Base-by-base conservation (phyloP, 2,888 invertebrate species). In the Girardia tigrina region DNA sequence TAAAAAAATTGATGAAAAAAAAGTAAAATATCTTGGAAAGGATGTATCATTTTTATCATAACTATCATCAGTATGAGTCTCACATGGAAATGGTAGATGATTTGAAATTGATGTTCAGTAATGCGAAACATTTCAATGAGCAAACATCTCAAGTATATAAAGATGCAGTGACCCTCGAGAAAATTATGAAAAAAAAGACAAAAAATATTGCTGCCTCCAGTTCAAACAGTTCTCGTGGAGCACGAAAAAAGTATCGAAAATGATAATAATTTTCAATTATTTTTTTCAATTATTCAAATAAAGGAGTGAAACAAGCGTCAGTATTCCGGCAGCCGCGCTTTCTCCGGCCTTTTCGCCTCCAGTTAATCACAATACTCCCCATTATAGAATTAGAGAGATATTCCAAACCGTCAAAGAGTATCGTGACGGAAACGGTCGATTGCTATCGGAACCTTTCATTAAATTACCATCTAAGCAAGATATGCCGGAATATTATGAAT, bases 81-180 rank as follows among this genome's bases (percentile, higher is more conserved):
- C 88, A 88, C 80, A 87, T 87, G 71, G 87, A 88, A 79, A 82
- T 89, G 77, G 84, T 89, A 77, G 85, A 86, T 71, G 89, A 89
- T 83, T 87, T 89, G 79, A 87, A 87, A 83, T 86, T 94, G n/a
- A 94, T 98, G 94, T 97, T 98, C 85, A 89, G 89, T 77, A 98
- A 98, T 85, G 97, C 97, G 81, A 90, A 94, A 0, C 91, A 91
- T 79, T 98, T 92, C 84, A 98, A 98, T 83, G 95, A 97, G 84
- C 91, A 94, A 84, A 90, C 91, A 12, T 97, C 95, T 0, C 89
- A 90, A 82, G 94, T 98, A 79, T 94, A 92, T 81, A 91, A 93
- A 80, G 95, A 95, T 85, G 94, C 95, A 0, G 91, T 89, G 81
- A 88, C 89, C 28, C 86, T 97, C 75, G 94, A 95, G 82, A 89